A percentile compares a stretch with the other conserved stretches of the same genome.
These are phyloP conservation scores for Orycteropus afer DNA, from an alignment of 2,113 vertebrate genomes.

Conservation along the genomic window DNA sequence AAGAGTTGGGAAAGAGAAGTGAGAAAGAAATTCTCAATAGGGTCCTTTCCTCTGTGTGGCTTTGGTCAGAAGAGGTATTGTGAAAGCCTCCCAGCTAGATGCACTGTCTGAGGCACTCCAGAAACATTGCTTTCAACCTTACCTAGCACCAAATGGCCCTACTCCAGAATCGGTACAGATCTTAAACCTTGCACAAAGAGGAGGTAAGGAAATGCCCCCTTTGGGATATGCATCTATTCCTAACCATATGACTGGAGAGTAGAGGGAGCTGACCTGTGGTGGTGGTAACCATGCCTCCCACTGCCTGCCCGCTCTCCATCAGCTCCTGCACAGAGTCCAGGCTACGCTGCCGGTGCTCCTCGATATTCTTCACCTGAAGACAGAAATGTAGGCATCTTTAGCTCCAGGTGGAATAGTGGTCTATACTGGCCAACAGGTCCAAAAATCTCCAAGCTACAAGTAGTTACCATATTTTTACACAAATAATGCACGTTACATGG, in stretches of 20 bases:
- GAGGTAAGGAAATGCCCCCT: conserved; percentile 8
- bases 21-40: not conserved
- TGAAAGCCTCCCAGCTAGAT: not conserved
- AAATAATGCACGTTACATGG: not conserved
- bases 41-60: not conserved
- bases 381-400: conserved; percentile 41
- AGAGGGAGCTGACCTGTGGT: conserved; percentile 91
- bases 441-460: not conserved
- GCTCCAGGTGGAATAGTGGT: not conserved
- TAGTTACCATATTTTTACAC: not conserved
- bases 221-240: not conserved
- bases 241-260: not conserved
- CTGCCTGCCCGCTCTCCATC: conserved; percentile 98
- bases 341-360: conserved; percentile 95
- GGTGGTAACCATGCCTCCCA: conserved; percentile 99
- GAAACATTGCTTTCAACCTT: conserved; percentile 40
- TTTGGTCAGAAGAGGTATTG: not conserved
- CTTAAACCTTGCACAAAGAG: not conserved
- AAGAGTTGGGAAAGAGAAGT: not conserved
- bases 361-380: conserved; percentile 96
- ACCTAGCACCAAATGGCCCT: conserved; percentile 31
- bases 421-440: not conserved
- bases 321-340: conserved; percentile 97
- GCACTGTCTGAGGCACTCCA: conserved; percentile 24
- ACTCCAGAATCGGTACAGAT: not conserved